phyloP scores from a whole-genome alignment of 92 coral and sea anemone species.

The Siderastrea siderea region DNA sequence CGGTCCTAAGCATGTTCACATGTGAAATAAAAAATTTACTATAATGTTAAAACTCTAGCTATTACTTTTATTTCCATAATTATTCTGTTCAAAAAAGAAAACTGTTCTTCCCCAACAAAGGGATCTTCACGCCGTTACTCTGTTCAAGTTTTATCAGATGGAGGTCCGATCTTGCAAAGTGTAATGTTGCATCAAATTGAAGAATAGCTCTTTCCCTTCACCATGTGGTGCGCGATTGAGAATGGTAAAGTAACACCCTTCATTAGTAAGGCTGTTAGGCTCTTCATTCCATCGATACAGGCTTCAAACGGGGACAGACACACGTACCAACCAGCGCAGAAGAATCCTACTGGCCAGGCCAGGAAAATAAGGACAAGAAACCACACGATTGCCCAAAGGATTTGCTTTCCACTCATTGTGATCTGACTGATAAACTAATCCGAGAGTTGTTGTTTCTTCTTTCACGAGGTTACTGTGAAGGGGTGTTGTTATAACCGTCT shows the following conservation, averaged over 20 bases:
- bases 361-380: slow-evolving; percentile 89
- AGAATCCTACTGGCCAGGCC: slow-evolving; percentile 98
- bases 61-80: too few species aligned
- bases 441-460: neutral
- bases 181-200: neutral
- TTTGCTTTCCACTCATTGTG: slow-evolving; percentile 59
- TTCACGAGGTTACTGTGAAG: neutral
- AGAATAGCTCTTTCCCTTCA: slow-evolving; percentile 76
- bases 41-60: too few species aligned
- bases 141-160: neutral
- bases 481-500: neutral
- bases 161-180: neutral
- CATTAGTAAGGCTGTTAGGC: slow-evolving; percentile 90
- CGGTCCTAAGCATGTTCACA: too few species aligned
- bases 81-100: too few species aligned
- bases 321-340: slow-evolving; percentile 99
- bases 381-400: slow-evolving; percentile 92
- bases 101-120: too few species aligned
- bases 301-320: slow-evolving; percentile 96
- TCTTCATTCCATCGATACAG: slow-evolving; percentile 92
- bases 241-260: slow-evolving; percentile 93
- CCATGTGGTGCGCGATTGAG: slow-evolving; percentile 85
- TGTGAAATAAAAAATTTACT: too few species aligned
- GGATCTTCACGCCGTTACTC: neutral
- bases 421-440: neutral